phyloP scores from a whole-genome alignment of 2,797 vertebrate genomes.

The Babyrousa celebensis region DNA sequence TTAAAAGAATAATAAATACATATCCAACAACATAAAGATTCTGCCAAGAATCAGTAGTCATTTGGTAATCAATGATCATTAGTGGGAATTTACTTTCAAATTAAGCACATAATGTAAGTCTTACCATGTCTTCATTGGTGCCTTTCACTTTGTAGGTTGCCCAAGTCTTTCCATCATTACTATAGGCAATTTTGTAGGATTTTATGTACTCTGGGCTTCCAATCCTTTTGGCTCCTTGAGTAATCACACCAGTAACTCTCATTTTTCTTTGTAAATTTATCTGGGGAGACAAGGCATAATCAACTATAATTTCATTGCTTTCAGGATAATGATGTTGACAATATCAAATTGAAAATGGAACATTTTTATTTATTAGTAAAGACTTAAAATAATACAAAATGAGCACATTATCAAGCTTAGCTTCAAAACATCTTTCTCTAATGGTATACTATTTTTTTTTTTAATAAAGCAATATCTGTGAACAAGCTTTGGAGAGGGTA shows the following conservation, averaged over 20 bases:
- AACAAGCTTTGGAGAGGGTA: not conserved
- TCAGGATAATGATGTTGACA: not conserved
- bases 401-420: not conserved
- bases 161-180: constrained; percentile 98
- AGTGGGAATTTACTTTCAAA: not conserved
- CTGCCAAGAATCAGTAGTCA: not conserved
- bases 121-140: constrained; percentile 97
- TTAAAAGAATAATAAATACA: not conserved
- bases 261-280: constrained; percentile 99
- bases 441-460: constrained; percentile 1
- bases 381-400: constrained; percentile 6
- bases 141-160: constrained; percentile 98
- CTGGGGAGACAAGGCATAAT: constrained; percentile 89
- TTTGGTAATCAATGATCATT: constrained; percentile 29
- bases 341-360: not conserved
- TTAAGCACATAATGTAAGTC: constrained; percentile 71
- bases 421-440: constrained; percentile 45
- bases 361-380: constrained; percentile 37
- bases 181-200: constrained; percentile 99
- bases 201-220: constrained; percentile 99
- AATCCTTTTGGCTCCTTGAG: constrained; percentile 99
- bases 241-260: constrained; percentile 99
- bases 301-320: not conserved
- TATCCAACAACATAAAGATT: constrained; percentile 61
- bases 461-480: not conserved